Evolutionary conservation across 30 jellyfish, hydroid and myxozoan genomes (phyloP), one percentile per base, ranked within the genome.

Genomic region (Turritopsis rubra): DNA sequence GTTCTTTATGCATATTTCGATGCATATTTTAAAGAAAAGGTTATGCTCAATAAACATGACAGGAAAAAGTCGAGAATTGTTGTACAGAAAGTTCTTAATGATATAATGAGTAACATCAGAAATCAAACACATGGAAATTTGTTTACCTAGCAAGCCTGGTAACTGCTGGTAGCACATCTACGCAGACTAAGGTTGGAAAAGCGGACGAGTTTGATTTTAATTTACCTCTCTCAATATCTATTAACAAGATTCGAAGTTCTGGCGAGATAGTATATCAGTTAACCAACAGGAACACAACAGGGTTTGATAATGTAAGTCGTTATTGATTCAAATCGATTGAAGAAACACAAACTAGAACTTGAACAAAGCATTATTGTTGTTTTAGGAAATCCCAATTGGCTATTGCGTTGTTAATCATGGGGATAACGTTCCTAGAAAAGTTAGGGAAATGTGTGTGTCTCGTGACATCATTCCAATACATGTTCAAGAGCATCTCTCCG

Each of bases 81-180:
- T 66, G 76, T 66, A 8, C 76, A 66, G 17, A 25, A 25, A n/a
- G 27, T 66, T 21, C 76, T 66, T 66, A 5, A 25, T n/a, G 29
- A 66, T 21, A 66, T 66, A 3, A 66, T 66, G 76, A 25, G 8
- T 21, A 1, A 17, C 76, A 25, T 66, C 29, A 66, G 29, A n/a
- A 18, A 17, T 3, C 76, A 66, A 25, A 21, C 7, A 3, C 8
- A 66, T 25, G 76, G 76, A 17, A 25, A 66, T 25, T 66, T 66
- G 76, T 66, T n/a, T 25, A n/a, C 76, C n/a, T n/a, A n/a, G 17
- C 7, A 3, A 66, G 17, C 16, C 28, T 66, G 29, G 29, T n/a
- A 66, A 25, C 76, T 66, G 76, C 76, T 66, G 76, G 76, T n/a
- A 66, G 76, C 17, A 66, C 76, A 21, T 66, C 76, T n/a, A 66